These are phyloP conservation scores for Pipa parva DNA, from an alignment of 2,113 vertebrate genomes.

Conservation along the genomic window DNA sequence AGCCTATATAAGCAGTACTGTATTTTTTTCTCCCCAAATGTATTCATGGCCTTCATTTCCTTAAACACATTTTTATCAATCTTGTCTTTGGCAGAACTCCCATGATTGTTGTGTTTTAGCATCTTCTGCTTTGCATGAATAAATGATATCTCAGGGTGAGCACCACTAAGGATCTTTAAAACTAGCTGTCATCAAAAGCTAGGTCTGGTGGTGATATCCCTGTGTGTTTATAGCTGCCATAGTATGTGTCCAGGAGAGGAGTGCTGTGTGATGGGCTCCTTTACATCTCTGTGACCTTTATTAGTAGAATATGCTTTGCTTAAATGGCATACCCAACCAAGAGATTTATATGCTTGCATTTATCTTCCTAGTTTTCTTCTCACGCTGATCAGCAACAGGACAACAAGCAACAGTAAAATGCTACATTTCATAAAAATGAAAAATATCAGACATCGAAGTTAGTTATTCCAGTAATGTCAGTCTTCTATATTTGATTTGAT, in stretches of 20 bases:
- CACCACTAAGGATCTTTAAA: slow-evolving; percentile 43
- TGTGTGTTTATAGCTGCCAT: slow-evolving; percentile 44
- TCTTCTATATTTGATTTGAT: too few species aligned
- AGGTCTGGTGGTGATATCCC: slow-evolving; percentile 51
- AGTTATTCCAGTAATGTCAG: too few species aligned
- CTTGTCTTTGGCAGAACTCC: neutral
- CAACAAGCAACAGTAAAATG: too few species aligned
- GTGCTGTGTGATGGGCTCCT: slow-evolving; percentile 48
- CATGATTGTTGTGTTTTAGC: neutral
- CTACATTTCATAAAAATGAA: too few species aligned
- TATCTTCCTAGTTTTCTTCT: neutral
- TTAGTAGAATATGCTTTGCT: neutral
- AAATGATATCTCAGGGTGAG: slow-evolving; percentile 4
- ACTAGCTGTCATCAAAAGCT: slow-evolving; percentile 60
- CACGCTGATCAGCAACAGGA: too few species aligned
- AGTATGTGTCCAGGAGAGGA: slow-evolving; percentile 45
- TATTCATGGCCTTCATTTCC: too few species aligned
- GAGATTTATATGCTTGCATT: neutral
- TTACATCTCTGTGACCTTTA: slow-evolving; percentile 41
- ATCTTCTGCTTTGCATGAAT: slow-evolving; percentile 14
- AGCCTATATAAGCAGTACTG: too few species aligned
- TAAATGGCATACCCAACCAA: neutral
- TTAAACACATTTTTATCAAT: too few species aligned
- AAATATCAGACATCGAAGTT: too few species aligned
- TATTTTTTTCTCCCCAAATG: too few species aligned